Conservation (phyloP, 2,888 invertebrate species). For the Heliconius ismenius region DNA sequence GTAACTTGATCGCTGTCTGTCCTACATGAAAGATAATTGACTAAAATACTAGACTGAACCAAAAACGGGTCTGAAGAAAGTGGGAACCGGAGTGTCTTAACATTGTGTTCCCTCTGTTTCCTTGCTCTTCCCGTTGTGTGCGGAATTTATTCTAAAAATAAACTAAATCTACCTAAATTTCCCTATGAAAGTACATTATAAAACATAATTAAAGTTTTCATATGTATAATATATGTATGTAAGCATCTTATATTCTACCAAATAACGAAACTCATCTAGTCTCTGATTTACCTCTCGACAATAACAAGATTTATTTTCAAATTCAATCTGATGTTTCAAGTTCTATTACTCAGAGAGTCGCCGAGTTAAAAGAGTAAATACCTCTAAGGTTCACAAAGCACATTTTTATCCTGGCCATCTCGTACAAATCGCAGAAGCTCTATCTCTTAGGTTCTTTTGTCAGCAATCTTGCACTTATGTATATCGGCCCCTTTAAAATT, state of each 20-base stretch:
- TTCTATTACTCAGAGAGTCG: conserved; percentile 51
- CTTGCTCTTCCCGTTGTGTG: too few species aligned
- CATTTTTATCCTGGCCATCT: conserved; percentile 63
- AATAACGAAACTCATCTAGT: conserved; percentile 10
- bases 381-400: conserved; percentile 59
- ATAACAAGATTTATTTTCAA: conserved; percentile 41
- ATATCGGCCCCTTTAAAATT: conserved; percentile 49
- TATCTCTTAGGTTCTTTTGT: conserved; percentile 63
- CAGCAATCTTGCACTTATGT: conserved; percentile 60
- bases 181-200: too few species aligned
- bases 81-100: too few species aligned
- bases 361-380: conserved; percentile 59
- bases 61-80: too few species aligned
- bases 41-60: too few species aligned
- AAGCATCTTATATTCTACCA: not conserved
- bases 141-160: too few species aligned
- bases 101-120: too few species aligned
- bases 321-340: conserved; percentile 40
- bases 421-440: conserved; percentile 61
- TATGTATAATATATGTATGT: not conserved
- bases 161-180: too few species aligned
- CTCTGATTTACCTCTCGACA: conserved; percentile 21
- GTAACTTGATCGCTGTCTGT: too few species aligned
- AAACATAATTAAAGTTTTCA: too few species aligned
- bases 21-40: too few species aligned